Evolutionary conservation across 2,113 vertebrate genomes (phyloP), one percentile per base, ranked within the genome.

Genomic region (Calonectris borealis): DNA sequence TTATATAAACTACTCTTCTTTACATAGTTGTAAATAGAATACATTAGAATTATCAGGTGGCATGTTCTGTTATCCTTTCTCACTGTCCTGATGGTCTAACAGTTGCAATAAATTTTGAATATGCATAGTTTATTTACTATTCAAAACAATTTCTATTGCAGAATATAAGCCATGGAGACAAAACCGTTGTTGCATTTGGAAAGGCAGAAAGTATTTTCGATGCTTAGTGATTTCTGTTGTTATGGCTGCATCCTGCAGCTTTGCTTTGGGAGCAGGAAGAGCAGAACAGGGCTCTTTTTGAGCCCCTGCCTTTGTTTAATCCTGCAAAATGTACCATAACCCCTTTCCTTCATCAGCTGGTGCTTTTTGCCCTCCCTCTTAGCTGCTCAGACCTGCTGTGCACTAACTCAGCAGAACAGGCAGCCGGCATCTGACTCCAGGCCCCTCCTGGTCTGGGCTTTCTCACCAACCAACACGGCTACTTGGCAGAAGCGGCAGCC

Each of bases 1-100:
- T 93, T 79, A 75, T 94, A 96, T 58, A 96, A 98, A 96, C 66
- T 95, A 94, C 91, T 65, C 19, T 65, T 95, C 83, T 97, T 96
- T 95, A 94, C 93, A 94, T 83, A 92, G 82, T 77, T 90, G 77
- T 36, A 70, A 79, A 73, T 82, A 96, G 94, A 95, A 96, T 81
- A 93, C 88, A 93, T 96, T 90, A 96, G 96, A 98, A 70, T 83
- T 95, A 90, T 94, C 69, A 85, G 68, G 91, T 92, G 92, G 95
- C 79, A 91, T 75, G 80, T 64, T 94, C 93, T 94, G 65, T 94
- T 92, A 61, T 78, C 71, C 88, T 94, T 96, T 93, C 84, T 94
- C 93, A 92, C 76, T 66, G 66, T 85, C 89, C 44, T 94, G 72
- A 58, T 52, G 31, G 57, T 54, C 36, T 72, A 78, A 88, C 13